Evolutionary conservation across 2,888 invertebrate species (phyloP).

Genomic region (Phortica okadai): DNA sequence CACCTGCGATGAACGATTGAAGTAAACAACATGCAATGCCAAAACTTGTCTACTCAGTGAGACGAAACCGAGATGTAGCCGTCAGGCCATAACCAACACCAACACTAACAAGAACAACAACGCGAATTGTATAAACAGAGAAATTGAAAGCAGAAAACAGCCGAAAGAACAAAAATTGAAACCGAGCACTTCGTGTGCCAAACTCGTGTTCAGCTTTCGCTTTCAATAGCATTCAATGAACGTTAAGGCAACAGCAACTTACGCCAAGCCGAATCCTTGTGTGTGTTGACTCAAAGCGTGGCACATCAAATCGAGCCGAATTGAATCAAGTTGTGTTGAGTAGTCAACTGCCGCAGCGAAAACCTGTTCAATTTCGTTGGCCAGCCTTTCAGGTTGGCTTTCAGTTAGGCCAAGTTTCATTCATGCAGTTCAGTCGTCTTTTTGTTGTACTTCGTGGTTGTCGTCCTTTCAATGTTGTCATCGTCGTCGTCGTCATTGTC

Average conservation of each 20-base stretch:
- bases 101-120: neutral
- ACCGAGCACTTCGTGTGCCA: constrained; percentile 15
- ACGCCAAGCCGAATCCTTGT: constrained; percentile 46
- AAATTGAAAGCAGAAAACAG: constrained; percentile 14
- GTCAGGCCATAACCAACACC: constrained; percentile 19
- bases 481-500: constrained; percentile 41
- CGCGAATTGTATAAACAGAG: constrained; percentile 17
- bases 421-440: constrained; percentile 68
- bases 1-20: constrained; percentile 8
- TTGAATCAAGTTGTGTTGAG: neutral
- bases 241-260: constrained; percentile 13
- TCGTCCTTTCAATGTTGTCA: constrained; percentile 59
- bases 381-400: constrained; percentile 49
- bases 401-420: constrained; percentile 56
- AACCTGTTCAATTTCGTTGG: constrained; percentile 62
- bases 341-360: constrained; percentile 28
- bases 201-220: constrained; percentile 27
- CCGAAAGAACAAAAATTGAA: neutral
- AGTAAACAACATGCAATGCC: constrained; percentile 1
- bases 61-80: neutral
- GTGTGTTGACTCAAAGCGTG: neutral
- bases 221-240: constrained; percentile 39
- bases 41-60: neutral
- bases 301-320: neutral
- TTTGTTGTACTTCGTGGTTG: constrained; percentile 72